phyloP scores from a whole-genome alignment of 2,113 vertebrate genomes.

The Symphodus melops region DNA sequence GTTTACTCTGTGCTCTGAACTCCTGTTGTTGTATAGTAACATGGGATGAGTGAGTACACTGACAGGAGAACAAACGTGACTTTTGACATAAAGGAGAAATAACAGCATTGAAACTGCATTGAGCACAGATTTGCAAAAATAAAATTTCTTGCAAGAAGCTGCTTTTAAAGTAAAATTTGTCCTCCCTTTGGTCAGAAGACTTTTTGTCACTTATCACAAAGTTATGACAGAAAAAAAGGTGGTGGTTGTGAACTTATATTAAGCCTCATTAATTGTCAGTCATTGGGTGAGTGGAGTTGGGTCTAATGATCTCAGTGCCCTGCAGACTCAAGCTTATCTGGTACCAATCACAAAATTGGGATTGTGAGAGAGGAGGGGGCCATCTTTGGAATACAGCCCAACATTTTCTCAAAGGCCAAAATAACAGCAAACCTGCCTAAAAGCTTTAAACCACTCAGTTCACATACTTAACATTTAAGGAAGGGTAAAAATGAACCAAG shows the following conservation, averaged over 20 bases:
- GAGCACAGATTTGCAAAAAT: background rate
- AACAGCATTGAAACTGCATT: background rate
- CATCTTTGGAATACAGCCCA: background rate
- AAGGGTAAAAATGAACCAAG: no score
- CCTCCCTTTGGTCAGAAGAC: background rate
- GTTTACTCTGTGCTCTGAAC: no score
- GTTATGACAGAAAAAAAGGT: background rate
- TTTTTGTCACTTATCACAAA: background rate
- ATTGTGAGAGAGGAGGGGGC: background rate
- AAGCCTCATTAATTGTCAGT: background rate
- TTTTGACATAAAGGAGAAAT: no score
- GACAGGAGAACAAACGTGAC: background rate
- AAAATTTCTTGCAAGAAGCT: background rate
- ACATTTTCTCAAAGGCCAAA: background rate
- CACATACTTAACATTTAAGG: no score
- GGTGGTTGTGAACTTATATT: background rate
- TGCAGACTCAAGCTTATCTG: background rate
- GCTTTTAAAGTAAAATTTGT: no score
- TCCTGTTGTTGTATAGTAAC: background rate
- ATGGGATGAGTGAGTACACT: no score
- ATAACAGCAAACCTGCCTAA: no score
- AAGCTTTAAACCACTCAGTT: no score
- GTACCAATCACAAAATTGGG: background rate
- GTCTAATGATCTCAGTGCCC: constrained; percentile 1
- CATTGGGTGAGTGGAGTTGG: background rate